phyloP scores from a whole-genome alignment of 1,140 invertebrate species.

The Musca domestica region DNA sequence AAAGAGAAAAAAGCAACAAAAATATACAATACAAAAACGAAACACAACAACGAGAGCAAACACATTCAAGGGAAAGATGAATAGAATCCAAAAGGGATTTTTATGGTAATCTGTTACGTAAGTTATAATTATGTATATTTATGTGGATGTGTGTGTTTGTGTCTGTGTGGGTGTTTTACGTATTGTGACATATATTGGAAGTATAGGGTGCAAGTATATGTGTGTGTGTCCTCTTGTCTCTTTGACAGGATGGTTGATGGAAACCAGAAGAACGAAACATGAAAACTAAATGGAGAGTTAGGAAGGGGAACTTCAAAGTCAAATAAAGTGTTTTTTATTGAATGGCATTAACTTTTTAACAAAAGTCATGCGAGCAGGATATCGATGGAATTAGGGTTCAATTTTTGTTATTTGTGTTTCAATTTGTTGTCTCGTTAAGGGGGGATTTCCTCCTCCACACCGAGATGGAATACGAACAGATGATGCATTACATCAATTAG shows the following conservation, averaged over 20 bases:
- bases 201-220: background rate
- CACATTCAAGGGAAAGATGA: background rate
- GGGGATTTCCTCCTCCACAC: too few species aligned
- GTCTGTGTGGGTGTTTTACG: background rate
- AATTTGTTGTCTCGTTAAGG: background rate
- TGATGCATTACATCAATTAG: background rate
- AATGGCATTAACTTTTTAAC: constrained; percentile 20
- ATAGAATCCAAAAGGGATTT: constrained; percentile 6
- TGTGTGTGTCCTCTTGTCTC: background rate
- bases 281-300: background rate
- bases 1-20: too few species aligned
- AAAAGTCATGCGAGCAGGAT: background rate
- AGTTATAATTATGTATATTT: constrained; percentile 16
- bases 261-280: background rate
- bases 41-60: background rate
- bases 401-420: background rate
- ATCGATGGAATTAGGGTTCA: constrained; percentile 13
- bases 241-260: background rate
- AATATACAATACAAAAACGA: background rate
- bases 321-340: constrained; percentile 21
- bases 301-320: background rate
- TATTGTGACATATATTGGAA: background rate
- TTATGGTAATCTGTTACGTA: constrained; percentile 22
- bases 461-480: background rate
- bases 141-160: background rate